Percentiles rank a stretch among this genome's conserved stretches.
Conservation (phyloP, 2,888 invertebrate genomes). For the Cetonia aurata region DNA sequence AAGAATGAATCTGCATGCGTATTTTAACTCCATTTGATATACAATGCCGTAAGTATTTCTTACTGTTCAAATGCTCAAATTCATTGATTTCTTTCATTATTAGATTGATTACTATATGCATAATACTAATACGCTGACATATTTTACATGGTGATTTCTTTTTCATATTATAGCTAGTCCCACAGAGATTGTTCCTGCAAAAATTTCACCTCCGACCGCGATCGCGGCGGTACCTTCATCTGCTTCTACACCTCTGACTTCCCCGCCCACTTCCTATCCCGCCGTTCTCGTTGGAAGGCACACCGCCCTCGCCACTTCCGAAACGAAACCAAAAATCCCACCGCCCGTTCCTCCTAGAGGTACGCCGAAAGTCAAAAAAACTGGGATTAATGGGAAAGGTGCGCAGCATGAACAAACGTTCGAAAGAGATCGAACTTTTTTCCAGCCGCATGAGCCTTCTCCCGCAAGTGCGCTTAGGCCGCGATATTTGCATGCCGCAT, state of each 20-base stretch:
- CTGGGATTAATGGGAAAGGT: conserved; percentile 65
- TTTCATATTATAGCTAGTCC: conserved; percentile 67
- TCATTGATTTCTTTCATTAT: background rate
- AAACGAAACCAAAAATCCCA: conserved; percentile 82
- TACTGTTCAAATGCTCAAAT: background rate
- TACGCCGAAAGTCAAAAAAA: conserved; percentile 76
- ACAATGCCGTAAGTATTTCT: no score
- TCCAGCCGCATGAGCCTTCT: conserved; percentile 43
- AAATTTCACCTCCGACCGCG: conserved; percentile 63
- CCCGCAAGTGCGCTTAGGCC: background rate
- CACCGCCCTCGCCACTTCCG: conserved; percentile 61
- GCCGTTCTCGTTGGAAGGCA: conserved; percentile 79
- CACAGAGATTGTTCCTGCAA: conserved; percentile 70
- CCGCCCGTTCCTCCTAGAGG: conserved; percentile 91
- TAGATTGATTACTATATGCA: background rate
- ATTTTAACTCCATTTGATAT: no score
- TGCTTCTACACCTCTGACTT: conserved; percentile 66
- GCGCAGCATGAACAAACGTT: conserved; percentile 51
- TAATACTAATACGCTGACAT: conserved; percentile 8
- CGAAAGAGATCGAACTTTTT: conserved; percentile 10
- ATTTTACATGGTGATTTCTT: conserved; percentile 14
- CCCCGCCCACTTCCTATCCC: conserved; percentile 76
- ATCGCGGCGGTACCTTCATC: conserved; percentile 29
- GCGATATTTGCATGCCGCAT: conserved; percentile 13
- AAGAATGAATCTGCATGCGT: no score